Percentiles rank a stretch among this genome's conserved stretches.
Conservation (phyloP, 2,888 invertebrate genomes). For the Ceramica pisi region DNA sequence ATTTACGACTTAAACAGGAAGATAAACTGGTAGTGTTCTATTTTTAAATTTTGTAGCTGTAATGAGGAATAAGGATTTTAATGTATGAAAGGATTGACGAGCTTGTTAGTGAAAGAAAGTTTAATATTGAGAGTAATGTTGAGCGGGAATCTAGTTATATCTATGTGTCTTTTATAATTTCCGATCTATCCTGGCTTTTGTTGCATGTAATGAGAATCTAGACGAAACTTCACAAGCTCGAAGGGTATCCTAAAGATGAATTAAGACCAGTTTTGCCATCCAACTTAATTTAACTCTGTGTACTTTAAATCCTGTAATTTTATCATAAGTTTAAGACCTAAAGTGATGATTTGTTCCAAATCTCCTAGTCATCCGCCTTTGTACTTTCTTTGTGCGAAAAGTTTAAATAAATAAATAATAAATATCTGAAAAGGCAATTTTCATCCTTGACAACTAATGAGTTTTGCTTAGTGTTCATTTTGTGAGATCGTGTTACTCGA, state of each 20-base stretch:
- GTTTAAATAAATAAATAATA: too few species aligned
- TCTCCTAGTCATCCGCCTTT: not conserved
- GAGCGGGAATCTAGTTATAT: not conserved
- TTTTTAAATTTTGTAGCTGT: conserved; percentile 31
- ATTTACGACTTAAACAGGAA: conserved; percentile 47
- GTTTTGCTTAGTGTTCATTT: conserved; percentile 20
- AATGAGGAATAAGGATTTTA: conserved; percentile 9
- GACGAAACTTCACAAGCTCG: not conserved
- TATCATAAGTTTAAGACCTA: not conserved
- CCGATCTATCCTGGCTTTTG: too few species aligned
- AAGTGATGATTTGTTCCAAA: conserved; percentile 11
- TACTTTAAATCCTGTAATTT: not conserved
- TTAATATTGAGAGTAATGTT: not conserved
- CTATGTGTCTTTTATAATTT: too few species aligned
- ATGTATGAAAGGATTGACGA: conserved; percentile 4
- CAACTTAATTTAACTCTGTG: not conserved
- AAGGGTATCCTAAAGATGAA: not conserved
- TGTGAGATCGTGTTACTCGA: conserved; percentile 16
- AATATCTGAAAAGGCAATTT: conserved; percentile 36
- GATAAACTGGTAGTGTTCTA: conserved; percentile 31
- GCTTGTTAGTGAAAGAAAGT: conserved; percentile 19
- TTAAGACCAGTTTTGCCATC: not conserved
- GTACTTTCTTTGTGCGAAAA: too few species aligned
- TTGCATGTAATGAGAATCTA: too few species aligned
- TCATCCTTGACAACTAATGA: conserved; percentile 1